These are phyloP conservation scores for Pitangus sulphuratus DNA, from an alignment of 2,797 vertebrate genomes.

Conservation along the genomic window DNA sequence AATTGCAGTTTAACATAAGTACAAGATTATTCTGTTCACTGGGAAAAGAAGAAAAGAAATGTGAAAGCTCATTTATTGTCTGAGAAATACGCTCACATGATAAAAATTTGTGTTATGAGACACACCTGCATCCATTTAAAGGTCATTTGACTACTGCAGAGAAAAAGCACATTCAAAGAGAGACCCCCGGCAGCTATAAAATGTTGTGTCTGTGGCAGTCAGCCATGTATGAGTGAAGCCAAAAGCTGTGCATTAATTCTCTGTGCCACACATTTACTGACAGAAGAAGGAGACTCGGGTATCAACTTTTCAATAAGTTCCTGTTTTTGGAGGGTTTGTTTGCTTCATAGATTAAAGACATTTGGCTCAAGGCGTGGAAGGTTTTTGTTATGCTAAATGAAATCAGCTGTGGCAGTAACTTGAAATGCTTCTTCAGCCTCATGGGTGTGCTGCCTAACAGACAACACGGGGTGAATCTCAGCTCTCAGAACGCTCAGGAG, in stretches of 20 bases:
- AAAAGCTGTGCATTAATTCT: slow-evolving; percentile 26
- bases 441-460: slow-evolving; percentile 43
- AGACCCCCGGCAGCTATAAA: slow-evolving; percentile 20
- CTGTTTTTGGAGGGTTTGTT: slow-evolving; percentile 33
- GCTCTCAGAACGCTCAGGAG: neutral
- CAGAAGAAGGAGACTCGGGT: neutral
- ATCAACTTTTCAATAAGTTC: slow-evolving; percentile 45
- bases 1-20: neutral
- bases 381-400: slow-evolving; percentile 57
- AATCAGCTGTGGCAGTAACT: slow-evolving; percentile 51
- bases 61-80: slow-evolving; percentile 6
- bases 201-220: slow-evolving; percentile 23
- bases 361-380: slow-evolving; percentile 36
- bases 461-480: neutral
- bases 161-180: slow-evolving; percentile 11
- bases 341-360: slow-evolving; percentile 61
- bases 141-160: slow-evolving; percentile 45
- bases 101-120: slow-evolving; percentile 15
- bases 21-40: neutral
- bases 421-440: slow-evolving; percentile 15
- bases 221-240: slow-evolving; percentile 9
- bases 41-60: slow-evolving; percentile 8
- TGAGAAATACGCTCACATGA: neutral
- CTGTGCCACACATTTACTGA: slow-evolving; percentile 27
- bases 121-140: slow-evolving; percentile 61